phyloP scores from a whole-genome alignment of 2,797 vertebrate genomes.

The Gambelia wislizenii region DNA sequence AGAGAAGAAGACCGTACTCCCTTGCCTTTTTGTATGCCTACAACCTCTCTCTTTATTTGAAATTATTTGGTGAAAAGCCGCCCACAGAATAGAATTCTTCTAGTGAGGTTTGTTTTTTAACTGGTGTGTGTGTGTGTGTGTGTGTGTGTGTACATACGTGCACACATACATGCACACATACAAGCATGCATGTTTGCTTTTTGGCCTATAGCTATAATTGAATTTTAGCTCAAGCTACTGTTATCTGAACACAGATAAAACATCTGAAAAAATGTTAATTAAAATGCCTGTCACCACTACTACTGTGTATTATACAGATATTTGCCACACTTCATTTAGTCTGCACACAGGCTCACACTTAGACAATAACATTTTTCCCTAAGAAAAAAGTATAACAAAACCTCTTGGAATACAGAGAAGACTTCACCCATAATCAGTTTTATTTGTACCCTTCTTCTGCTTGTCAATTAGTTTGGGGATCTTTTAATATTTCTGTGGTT shows the following conservation, averaged over 20 bases:
- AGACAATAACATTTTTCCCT: constrained; percentile 27
- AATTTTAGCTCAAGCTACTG: not conserved
- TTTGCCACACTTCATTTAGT: constrained; percentile 40
- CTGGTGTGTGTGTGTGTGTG: not conserved
- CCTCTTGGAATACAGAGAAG: constrained; percentile 42
- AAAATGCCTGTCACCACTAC: constrained; percentile 43
- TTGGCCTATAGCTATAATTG: not conserved
- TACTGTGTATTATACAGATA: constrained; percentile 4
- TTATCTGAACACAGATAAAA: constrained; percentile 41
- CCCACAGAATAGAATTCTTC: not conserved
- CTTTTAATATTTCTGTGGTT: constrained; percentile 17
- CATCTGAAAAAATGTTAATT: constrained; percentile 42
- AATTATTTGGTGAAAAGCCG: not conserved
- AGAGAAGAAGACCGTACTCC: not conserved
- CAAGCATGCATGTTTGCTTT: not conserved
- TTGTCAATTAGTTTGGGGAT: not conserved
- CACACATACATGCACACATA: not conserved
- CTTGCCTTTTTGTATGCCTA: not conserved
- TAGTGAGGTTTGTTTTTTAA: not conserved
- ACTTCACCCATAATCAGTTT: constrained; percentile 38
- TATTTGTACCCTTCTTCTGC: constrained; percentile 9
- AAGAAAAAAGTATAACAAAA: constrained; percentile 2
- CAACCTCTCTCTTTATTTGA: not conserved
- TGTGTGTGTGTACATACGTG: no score
- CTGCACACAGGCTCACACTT: not conserved